These are phyloP conservation scores for Jaculus jaculus DNA, from an alignment of 2,113 vertebrate species.

Conservation along the genomic window DNA sequence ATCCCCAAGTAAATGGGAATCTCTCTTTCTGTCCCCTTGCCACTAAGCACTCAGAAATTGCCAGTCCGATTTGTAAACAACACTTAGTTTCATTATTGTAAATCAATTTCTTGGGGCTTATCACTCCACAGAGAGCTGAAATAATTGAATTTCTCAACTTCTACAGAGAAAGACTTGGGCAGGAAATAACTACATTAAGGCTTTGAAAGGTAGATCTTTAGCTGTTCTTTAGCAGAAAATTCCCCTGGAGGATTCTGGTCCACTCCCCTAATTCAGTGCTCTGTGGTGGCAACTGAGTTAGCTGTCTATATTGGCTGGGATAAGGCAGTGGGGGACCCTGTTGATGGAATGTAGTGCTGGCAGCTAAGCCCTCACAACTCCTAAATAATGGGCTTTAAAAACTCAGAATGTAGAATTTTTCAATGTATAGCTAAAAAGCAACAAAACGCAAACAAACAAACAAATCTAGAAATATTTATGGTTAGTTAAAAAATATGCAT, in stretches of 20 bases:
- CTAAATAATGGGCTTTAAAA: conserved; percentile 2
- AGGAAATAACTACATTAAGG: conserved; percentile 45
- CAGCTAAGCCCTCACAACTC: neutral
- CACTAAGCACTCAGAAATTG: conserved; percentile 14
- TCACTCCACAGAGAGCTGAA: conserved; percentile 33
- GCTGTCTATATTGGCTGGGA: neutral
- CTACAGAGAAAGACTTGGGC: neutral
- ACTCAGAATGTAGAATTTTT: neutral
- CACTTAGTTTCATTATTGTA: conserved; percentile 53
- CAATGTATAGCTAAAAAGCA: neutral
- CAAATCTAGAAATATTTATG: neutral
- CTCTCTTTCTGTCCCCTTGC: neutral
- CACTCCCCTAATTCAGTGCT: neutral
- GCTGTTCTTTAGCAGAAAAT: neutral
- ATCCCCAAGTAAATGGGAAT: neutral
- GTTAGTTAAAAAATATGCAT: neutral
- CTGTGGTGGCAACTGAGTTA: neutral
- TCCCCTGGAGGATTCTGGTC: conserved; percentile 12
- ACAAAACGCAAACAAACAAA: neutral
- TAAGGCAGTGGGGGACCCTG: neutral
- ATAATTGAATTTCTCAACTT: conserved; percentile 60
- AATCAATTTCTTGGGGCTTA: conserved; percentile 50
- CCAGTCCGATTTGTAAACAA: conserved; percentile 46
- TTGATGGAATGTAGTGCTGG: neutral
- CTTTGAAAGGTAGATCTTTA: conserved; percentile 9